phyloP scores from a whole-genome alignment of 2,888 invertebrate species.

The Eueremaeus valkanovi region DNA sequence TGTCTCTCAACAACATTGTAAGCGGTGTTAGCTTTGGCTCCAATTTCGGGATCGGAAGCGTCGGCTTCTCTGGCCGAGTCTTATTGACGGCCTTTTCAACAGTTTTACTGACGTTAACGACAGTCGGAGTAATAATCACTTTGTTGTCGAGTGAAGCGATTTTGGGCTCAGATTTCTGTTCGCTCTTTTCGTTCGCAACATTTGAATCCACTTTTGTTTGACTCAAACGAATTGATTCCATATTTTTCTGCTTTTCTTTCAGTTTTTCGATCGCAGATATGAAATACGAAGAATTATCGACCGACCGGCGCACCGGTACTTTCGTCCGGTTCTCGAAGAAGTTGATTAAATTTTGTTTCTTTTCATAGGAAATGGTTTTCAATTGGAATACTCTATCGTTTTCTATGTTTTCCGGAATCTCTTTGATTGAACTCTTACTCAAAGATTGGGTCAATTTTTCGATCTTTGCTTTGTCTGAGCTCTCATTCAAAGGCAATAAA shows the following conservation, averaged over 20 bases:
- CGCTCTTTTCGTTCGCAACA: not conserved
- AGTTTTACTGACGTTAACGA: not conserved
- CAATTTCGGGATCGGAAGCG: too few relatives aligned
- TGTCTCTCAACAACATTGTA: too few relatives aligned
- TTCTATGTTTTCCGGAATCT: not conserved
- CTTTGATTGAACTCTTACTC: conserved; percentile 10
- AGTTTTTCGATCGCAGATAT: conserved; percentile 41
- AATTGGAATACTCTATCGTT: not conserved
- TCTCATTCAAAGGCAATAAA: not conserved
- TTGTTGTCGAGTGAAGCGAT: not conserved
- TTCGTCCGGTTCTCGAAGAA: conserved; percentile 33
- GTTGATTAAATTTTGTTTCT: not conserved
- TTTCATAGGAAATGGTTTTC: conserved; percentile 16
- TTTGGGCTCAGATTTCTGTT: not conserved
- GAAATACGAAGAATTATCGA: conserved; percentile 39
- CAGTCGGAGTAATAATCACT: not conserved
- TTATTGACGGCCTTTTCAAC: too few relatives aligned
- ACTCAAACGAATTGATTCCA: not conserved
- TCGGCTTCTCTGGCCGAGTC: not conserved
- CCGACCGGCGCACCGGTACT: conserved; percentile 33
- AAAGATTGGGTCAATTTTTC: not conserved
- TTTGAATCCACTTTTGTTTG: not conserved
- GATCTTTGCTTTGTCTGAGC: not conserved
- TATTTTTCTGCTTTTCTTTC: conserved; percentile 29
- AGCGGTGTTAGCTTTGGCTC: too few relatives aligned